Evolutionary conservation across 2,797 vertebrate genomes (phyloP).

Genomic region (Smutsia gigantea): DNA sequence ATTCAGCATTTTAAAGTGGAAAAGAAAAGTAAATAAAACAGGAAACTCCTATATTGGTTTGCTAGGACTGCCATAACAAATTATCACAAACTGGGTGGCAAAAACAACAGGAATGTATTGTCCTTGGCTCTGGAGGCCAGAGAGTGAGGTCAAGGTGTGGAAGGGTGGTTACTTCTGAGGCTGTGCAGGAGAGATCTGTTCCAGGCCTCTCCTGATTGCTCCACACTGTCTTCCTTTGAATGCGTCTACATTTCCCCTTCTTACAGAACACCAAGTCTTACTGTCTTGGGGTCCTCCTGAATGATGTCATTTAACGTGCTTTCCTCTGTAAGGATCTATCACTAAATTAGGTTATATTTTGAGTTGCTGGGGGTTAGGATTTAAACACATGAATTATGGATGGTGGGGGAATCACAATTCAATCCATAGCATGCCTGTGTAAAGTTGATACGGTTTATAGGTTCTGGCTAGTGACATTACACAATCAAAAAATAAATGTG

Average conservation of each 20-base stretch:
- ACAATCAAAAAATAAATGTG: neutral
- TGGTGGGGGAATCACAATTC: neutral
- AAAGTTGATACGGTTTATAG: neutral
- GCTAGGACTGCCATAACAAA: neutral
- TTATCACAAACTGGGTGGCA: neutral
- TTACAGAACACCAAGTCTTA: neutral
- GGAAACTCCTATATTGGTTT: neutral
- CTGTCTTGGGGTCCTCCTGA: neutral
- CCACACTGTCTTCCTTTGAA: neutral
- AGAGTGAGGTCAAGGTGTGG: neutral
- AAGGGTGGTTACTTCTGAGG: neutral
- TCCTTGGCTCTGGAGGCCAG: neutral
- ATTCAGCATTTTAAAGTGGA: slow-evolving; percentile 4
- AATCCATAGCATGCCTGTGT: neutral
- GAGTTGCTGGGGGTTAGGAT: neutral
- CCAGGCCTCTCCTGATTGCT: neutral
- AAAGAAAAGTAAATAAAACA: neutral
- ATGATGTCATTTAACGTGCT: neutral
- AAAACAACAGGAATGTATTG: neutral
- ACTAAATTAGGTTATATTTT: neutral
- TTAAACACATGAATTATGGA: neutral
- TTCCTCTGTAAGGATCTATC: neutral
- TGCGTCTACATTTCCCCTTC: neutral
- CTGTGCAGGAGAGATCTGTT: neutral
- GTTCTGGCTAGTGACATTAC: neutral